Evolutionary conservation across 2,113 vertebrate genomes (phyloP).

Genomic region (Paratilapia polleni): DNA sequence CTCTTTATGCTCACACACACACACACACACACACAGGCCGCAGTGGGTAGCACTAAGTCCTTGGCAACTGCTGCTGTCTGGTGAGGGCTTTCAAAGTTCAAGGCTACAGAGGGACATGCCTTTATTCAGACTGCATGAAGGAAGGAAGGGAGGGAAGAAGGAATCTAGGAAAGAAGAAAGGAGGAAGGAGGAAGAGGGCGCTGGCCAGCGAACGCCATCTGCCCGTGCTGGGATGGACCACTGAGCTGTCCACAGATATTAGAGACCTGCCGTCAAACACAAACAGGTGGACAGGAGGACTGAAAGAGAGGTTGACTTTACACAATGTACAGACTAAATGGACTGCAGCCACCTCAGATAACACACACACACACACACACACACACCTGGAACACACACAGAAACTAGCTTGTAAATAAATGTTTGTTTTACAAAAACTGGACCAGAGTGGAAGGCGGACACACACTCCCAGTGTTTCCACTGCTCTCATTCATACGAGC

Average conservation of each 20-base stretch:
- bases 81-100: slow-evolving; percentile 33
- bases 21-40: not conserved
- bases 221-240: not conserved
- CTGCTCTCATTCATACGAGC: too few species aligned
- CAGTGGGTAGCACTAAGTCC: not conserved
- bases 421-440: too few species aligned
- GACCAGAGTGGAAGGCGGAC: too few species aligned
- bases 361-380: not conserved
- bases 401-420: too few species aligned
- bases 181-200: not conserved
- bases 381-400: not conserved
- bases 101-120: not conserved
- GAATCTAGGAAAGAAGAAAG: not conserved
- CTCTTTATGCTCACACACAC: not conserved
- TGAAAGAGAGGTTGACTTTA: not conserved
- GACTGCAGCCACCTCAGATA: not conserved
- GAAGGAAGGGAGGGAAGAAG: not conserved
- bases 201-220: slow-evolving; percentile 37
- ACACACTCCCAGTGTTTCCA: too few species aligned
- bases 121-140: not conserved
- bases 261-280: not conserved
- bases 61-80: slow-evolving; percentile 4
- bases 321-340: not conserved
- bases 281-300: not conserved
- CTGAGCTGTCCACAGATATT: slow-evolving; percentile 42